Percentiles rank a stretch among this genome's conserved stretches.
Evolutionary conservation across 2,113 vertebrate species (phyloP).

Genomic region (Apodemus sylvaticus): DNA sequence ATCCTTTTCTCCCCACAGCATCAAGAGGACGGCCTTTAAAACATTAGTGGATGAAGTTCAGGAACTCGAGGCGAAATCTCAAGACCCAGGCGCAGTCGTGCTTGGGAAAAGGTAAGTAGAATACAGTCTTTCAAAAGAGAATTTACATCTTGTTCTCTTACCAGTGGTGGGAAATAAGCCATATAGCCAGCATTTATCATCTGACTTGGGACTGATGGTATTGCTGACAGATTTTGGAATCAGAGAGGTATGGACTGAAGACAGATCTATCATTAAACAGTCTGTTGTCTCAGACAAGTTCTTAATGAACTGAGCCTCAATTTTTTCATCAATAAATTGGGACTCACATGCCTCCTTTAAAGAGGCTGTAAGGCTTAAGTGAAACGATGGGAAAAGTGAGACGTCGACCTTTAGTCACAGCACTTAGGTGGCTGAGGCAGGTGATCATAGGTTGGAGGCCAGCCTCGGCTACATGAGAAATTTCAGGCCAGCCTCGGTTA

Average conservation of each 20-base stretch:
- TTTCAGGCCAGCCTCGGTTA: neutral
- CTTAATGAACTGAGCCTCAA: neutral
- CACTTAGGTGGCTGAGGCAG: neutral
- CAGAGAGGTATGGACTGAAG: neutral
- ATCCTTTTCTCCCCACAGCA: slow-evolving; percentile 80
- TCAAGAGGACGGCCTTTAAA: slow-evolving; percentile 96
- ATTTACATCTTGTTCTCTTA: neutral
- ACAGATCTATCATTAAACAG: neutral
- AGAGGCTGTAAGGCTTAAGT: neutral
- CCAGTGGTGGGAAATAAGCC: neutral
- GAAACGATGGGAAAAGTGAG: neutral
- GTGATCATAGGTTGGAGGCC: neutral
- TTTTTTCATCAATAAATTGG: slow-evolving; percentile 32
- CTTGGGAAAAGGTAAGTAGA: slow-evolving; percentile 95
- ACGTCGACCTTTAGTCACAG: neutral
- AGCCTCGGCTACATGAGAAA: neutral
- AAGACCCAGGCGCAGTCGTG: slow-evolving; percentile 96
- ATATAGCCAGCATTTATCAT: neutral
- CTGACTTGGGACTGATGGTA: neutral
- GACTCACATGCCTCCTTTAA: neutral
- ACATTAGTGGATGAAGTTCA: slow-evolving; percentile 98
- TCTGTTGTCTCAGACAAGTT: neutral
- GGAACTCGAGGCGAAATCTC: slow-evolving; percentile 96
- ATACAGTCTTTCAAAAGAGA: neutral
- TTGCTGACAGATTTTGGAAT: neutral